These are phyloP conservation scores for Aphrocallistes beatrix DNA, from an alignment of 37 sponge, comb jelly and placozoan genomes.

Conservation along the genomic window DNA sequence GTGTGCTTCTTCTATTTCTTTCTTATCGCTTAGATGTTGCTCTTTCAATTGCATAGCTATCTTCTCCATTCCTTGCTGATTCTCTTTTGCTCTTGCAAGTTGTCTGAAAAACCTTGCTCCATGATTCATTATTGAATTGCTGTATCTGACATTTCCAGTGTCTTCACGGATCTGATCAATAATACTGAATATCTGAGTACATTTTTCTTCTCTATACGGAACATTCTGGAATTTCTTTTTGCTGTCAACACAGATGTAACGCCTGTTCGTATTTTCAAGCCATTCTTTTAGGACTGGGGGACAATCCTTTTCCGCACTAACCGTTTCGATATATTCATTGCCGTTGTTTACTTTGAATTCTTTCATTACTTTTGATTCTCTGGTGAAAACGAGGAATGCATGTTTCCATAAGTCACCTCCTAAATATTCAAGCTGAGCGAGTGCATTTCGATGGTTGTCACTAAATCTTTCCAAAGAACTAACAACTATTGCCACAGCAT, in stretches of 20 bases:
- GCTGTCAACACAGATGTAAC: neutral
- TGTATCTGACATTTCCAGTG: neutral
- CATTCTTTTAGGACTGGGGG: neutral
- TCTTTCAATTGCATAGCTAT: neutral
- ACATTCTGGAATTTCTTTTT: conserved; percentile 16
- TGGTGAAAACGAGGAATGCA: neutral
- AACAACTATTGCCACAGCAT: neutral
- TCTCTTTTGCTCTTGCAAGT: neutral
- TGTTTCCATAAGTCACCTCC: neutral
- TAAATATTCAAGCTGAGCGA: neutral
- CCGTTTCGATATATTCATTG: neutral
- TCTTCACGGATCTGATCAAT: neutral
- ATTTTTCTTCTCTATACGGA: neutral
- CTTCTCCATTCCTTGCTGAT: neutral
- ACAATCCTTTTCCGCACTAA: neutral
- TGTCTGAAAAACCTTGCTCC: neutral
- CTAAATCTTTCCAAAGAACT: conserved; percentile 1
- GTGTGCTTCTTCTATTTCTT: conserved; percentile 8
- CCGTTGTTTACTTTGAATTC: neutral
- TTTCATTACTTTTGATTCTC: neutral
- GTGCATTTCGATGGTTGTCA: neutral
- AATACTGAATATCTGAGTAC: neutral
- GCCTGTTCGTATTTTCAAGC: neutral
- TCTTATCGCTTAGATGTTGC: neutral
- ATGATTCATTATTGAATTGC: neutral